phyloP scores from a whole-genome alignment of 2,888 invertebrate genomes.

The Synanthedon tipuliformis region DNA sequence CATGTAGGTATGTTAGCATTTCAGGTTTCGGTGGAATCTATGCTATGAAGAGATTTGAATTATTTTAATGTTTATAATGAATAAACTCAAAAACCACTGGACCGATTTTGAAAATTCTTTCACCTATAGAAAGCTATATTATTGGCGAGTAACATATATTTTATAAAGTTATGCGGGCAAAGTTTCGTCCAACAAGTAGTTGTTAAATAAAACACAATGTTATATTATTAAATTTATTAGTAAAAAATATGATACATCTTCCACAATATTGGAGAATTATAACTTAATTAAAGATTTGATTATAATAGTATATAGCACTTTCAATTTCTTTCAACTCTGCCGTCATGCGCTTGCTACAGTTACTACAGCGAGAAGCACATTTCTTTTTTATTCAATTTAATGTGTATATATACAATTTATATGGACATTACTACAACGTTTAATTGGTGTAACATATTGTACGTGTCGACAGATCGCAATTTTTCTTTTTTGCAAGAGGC shows the following conservation, averaged over 20 bases:
- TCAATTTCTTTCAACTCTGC: slow-evolving; percentile 49
- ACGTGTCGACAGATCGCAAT: slow-evolving; percentile 19
- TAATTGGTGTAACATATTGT: slow-evolving; percentile 8
- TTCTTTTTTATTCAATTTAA: slow-evolving; percentile 6
- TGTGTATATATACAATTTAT: not conserved
- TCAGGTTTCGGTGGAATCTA: no score
- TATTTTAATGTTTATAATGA: no score
- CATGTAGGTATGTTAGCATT: no score
- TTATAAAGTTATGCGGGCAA: no score
- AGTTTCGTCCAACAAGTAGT: not conserved
- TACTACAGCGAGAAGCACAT: slow-evolving; percentile 59
- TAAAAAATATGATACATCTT: slow-evolving; percentile 72
- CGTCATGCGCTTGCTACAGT: slow-evolving; percentile 45
- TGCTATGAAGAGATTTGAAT: no score
- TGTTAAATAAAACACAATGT: slow-evolving; percentile 37
- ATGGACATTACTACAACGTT: slow-evolving; percentile 18
- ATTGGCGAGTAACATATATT: no score
- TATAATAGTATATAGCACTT: slow-evolving; percentile 68
- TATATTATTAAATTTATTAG: slow-evolving; percentile 72
- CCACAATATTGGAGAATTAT: slow-evolving; percentile 70
- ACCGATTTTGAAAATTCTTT: no score
- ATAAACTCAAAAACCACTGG: no score
- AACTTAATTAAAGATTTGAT: slow-evolving; percentile 67
- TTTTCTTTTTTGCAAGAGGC: slow-evolving; percentile 12
- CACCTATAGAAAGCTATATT: no score